Conservation (phyloP, 2,797 vertebrate genomes). For the Sebastolobus alascanus region DNA sequence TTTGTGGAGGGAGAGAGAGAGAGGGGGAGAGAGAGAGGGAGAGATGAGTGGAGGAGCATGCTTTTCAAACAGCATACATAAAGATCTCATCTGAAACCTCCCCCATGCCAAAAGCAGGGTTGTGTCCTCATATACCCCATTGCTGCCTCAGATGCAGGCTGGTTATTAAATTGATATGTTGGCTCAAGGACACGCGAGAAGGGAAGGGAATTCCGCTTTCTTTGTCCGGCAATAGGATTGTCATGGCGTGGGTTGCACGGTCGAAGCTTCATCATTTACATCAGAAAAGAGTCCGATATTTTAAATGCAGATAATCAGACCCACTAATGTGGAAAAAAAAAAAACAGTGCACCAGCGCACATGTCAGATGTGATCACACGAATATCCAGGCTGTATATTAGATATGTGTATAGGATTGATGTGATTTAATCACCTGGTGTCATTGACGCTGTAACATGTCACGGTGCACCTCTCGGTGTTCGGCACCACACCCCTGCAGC, state of each 20-base stretch:
- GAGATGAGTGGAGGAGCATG: slow-evolving; percentile 43
- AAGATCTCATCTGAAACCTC: slow-evolving; percentile 34
- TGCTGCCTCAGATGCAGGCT: slow-evolving; percentile 31
- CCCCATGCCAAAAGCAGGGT: slow-evolving; percentile 45
- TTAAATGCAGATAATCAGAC: slow-evolving; percentile 30
- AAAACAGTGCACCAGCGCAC: too few species aligned
- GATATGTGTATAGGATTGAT: neutral
- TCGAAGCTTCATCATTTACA: slow-evolving; percentile 54
- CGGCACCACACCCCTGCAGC: slow-evolving; percentile 70
- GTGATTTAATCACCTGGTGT: neutral
- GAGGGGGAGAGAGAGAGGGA: slow-evolving; percentile 7
- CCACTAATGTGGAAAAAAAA: neutral
- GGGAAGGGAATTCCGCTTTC: slow-evolving; percentile 40
- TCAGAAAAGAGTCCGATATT: slow-evolving; percentile 39
- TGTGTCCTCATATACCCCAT: slow-evolving; percentile 59
- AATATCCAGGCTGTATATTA: neutral
- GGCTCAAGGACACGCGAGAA: slow-evolving; percentile 37
- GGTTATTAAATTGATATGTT: slow-evolving; percentile 63
- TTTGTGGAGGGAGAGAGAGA: slow-evolving; percentile 60
- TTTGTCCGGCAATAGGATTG: slow-evolving; percentile 66
- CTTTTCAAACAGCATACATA: slow-evolving; percentile 48
- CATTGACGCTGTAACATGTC: slow-evolving; percentile 13
- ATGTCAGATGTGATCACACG: too few species aligned
- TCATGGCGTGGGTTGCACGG: slow-evolving; percentile 44
- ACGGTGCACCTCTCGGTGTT: slow-evolving; percentile 3